Base-by-base conservation (phyloP, 2,888 invertebrate species). In the Rhaphigaster nebulosa region DNA sequence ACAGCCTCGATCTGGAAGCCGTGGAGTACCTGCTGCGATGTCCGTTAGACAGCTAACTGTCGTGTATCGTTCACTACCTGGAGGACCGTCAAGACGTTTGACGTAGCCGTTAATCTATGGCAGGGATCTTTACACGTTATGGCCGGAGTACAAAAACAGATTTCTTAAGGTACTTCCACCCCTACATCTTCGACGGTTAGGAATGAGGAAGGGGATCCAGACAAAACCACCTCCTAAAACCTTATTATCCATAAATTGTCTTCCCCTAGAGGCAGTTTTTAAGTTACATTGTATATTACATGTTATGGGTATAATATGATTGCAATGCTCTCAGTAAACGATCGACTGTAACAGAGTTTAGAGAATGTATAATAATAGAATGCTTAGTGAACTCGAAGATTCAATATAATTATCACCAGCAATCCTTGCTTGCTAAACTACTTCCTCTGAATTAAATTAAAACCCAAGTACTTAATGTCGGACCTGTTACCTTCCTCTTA, bases 21-120 rank as follows among this genome's bases (percentile, higher is more conserved):
- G 45, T 84, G 45, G 84, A 84, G 84, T 84, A 84, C 84, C 84
- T 84, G 84, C 45, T 84, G 84, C 45, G 84, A 84, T 50, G 45
- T 45, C 84, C 84, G 84, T 84, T 84, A 84, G 84, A 45, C 84
- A 84, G 45, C 84, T 84, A 84, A 84, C 84, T 84, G 84, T 84
- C 84, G n/a, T 84, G 84, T 84, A 84, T 45, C 45, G 45, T 84
- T 45, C 84, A 26, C 84, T 41, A 84, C 45, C 41, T 50, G 84
- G 84, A 50, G 80, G 45, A n/a, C 84, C 84, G 45, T 45, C 84
- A 84, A 84, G 84, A 45, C 84, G 84, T 45, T 50, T 84, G 41
- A 41, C 84, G 45, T n/a, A 5, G 84, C 84, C 84, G 84, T 84
- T 84, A 84, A 84, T 84, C 84, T 84, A 84, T 45, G 84, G 41